Base-by-base conservation (phyloP, 2,888 invertebrate species). In the Xestia c-nigrum region DNA sequence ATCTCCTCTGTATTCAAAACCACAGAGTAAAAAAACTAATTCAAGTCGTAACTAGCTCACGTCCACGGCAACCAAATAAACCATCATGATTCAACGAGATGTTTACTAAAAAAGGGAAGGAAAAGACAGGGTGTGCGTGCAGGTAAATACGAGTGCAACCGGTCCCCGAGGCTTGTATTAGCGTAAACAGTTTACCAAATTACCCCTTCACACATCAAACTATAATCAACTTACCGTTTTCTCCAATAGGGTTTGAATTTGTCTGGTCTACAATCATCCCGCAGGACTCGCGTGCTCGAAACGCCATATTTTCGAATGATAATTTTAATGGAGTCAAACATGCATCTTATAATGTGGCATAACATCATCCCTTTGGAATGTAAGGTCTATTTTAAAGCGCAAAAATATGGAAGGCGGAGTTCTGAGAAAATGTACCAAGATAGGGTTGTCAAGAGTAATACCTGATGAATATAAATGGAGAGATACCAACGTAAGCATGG, bases 141-240 rank as follows among this genome's bases (percentile, higher is more conserved):
- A 92, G 93, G 92, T 94, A 95, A 95, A 94, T 91, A 90, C 90
- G 83, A 91, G 87, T 87, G 88, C 90, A 93, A 93, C 93, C 92
- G 91, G 93, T 93, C 92, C 80, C 74, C 80, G 75, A 88, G 89
- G 84, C 91, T 91, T 91, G 90, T 92, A 93, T 94, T 92, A 93
- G 91, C 90, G 88, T 90, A 93, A 93, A 94, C 94, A 93, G 92
- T 92, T 91, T 90, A 91, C 91, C 87, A 94, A 95, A 94, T 94
- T 93, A 93, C 91, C 83, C 80, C 78, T 81, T 76, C 72, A 52
- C 71, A 66, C 71, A 16, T 74, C 66, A 76, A 73, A 80, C 38
- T 52, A 81, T 72, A 74, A 31, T 63, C 47, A 61, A 74, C 79
- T 81, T 67, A 77, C 52, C 1, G 0, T 1, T n/a, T 21, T 50